Evolutionary conservation across 2,797 vertebrate genomes (phyloP), one percentile per base, ranked within the genome.

Genomic region (Dendrocincla fuliginosa): DNA sequence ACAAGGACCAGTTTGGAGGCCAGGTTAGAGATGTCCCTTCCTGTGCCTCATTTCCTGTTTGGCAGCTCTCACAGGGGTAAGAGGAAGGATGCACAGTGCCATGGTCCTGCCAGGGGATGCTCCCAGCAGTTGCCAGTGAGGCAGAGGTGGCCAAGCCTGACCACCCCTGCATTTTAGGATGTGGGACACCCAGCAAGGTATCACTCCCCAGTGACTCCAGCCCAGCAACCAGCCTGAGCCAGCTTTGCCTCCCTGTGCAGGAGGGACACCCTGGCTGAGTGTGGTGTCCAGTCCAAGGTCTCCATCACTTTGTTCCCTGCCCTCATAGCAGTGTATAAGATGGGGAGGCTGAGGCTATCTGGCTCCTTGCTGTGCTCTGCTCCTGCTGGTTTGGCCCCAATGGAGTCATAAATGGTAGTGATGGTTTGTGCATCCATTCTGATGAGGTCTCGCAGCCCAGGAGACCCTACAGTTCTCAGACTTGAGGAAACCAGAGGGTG

Each of bases 151-250:
- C 39, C 3, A 0, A 77, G 47, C 22, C 71, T 49, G 23, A 49
- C 22, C 19, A 28, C 0, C 11, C 17, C 10, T 6, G 0, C 4
- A 3, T 81, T 81, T 70, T 47, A 56, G 44, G 71, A 64, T 1
- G 6, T 3, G 0, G 44, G 68, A n/a, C 49, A 68, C n/a, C 53
- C 75, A 56, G 28, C 0, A 0, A 65, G 55, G 47, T 23, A 13
- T n/a, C 68, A 53, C n/a, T 17, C 4, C 39, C 71, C 22, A 9
- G 33, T 37, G 42, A 24, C 28, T 75, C 46, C 67, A 42, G 16
- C 32, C 59, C 64, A 61, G 24, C 24, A 32, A 42, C 23, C 2
- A 2, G 23, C 18, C 68, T 73, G 50, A 22, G 64, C 6, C 65
- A 65, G n/a, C 16, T 79, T 46, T 69, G 9, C 17, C 69, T 57